Evolutionary conservation across 2,888 invertebrate species (phyloP).

Genomic region (Acanthopleura granulata): DNA sequence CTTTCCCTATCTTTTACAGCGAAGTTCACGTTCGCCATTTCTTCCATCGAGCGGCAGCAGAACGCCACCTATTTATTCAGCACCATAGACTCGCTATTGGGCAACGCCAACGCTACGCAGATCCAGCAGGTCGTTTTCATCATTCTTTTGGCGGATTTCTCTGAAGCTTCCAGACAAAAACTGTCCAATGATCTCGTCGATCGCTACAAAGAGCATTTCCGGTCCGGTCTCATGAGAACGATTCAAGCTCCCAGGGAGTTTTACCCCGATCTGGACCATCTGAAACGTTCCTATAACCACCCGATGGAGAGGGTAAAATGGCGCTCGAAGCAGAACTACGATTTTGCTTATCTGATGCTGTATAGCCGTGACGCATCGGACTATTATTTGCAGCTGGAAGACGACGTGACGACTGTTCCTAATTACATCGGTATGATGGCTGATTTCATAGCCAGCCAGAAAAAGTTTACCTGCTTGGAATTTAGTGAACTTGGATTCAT

Average conservation of each 20-base stretch:
- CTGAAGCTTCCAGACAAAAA: slow-evolving; percentile 44
- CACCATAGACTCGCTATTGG: slow-evolving; percentile 66
- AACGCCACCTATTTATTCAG: slow-evolving; percentile 64
- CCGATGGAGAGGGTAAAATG: slow-evolving; percentile 62
- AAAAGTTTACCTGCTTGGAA: slow-evolving; percentile 44
- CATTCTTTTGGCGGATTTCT: slow-evolving; percentile 67
- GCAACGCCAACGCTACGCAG: slow-evolving; percentile 57
- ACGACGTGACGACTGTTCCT: slow-evolving; percentile 65
- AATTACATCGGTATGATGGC: slow-evolving; percentile 61
- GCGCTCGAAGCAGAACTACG: slow-evolving; percentile 70
- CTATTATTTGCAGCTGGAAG: slow-evolving; percentile 68
- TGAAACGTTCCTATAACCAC: slow-evolving; percentile 63
- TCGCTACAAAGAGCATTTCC: slow-evolving; percentile 42
- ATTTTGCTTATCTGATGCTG: slow-evolving; percentile 67
- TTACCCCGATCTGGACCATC: slow-evolving; percentile 47
- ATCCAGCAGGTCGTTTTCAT: slow-evolving; percentile 59
- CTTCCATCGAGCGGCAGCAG: slow-evolving; percentile 65
- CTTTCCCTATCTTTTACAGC: no score
- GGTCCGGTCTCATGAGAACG: slow-evolving; percentile 66
- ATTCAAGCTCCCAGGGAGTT: slow-evolving; percentile 51
- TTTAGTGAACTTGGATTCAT: slow-evolving; percentile 50
- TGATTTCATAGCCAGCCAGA: slow-evolving; percentile 53
- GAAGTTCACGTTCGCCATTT: slow-evolving; percentile 69
- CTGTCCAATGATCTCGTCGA: slow-evolving; percentile 34
- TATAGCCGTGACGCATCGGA: slow-evolving; percentile 58